Evolutionary conservation across 2,888 invertebrate species (phyloP).

Genomic region (Mimachlamys varia): DNA sequence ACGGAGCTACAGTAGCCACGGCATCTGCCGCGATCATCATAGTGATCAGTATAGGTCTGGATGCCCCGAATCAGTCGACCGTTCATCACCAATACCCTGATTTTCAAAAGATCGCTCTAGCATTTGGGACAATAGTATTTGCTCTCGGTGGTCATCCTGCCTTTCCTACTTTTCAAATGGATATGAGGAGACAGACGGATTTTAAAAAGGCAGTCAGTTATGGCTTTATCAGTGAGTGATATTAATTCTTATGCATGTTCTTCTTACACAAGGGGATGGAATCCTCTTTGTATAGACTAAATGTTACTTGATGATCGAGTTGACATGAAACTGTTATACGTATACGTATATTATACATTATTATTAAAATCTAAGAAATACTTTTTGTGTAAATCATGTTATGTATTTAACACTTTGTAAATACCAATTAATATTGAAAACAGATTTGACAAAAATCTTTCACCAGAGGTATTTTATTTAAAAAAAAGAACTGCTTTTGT

Average conservation of each 20-base stretch:
- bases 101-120: constrained; percentile 86
- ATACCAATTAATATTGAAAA: no score
- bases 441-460: no score
- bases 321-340: no score
- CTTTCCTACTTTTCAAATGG: constrained; percentile 94
- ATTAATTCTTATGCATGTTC: not conserved
- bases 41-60: constrained; percentile 85
- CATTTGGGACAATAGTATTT: constrained; percentile 88
- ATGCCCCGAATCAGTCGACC: constrained; percentile 80
- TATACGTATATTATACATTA: no score
- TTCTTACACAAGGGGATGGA: no score
- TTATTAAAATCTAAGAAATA: no score
- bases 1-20: constrained; percentile 86
- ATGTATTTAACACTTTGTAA: no score
- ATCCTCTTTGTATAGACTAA: no score
- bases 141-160: constrained; percentile 89
- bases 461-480: no score
- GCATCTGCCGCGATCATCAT: constrained; percentile 86
- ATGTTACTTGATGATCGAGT: no score
- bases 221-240: constrained; percentile 86
- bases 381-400: no score
- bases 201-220: constrained; percentile 88
- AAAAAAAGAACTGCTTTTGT: no score
- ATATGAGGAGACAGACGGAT: constrained; percentile 91
- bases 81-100: constrained; percentile 58